Evolutionary conservation across 2,888 invertebrate genomes (phyloP).

Genomic region (Habrosyne pyritoides): DNA sequence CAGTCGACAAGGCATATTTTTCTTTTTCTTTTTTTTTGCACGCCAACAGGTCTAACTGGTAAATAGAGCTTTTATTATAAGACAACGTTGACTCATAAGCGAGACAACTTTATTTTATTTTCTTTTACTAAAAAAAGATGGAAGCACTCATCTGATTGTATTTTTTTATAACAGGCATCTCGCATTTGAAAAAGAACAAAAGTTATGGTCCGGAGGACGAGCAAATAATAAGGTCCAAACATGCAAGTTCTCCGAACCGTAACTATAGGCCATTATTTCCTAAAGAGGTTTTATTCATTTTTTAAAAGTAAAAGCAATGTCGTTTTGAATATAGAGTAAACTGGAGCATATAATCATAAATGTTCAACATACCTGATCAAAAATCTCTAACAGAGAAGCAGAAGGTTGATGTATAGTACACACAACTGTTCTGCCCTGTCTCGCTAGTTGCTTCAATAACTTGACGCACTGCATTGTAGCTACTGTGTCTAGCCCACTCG

Average conservation of each 20-base stretch:
- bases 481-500: constrained; percentile 88
- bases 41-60: neutral
- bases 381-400: constrained; percentile 85
- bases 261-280: too few relatives aligned
- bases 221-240: too few relatives aligned
- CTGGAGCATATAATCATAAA: neutral
- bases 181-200: neutral
- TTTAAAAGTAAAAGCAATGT: too few relatives aligned
- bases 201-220: too few relatives aligned
- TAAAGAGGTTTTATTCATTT: too few relatives aligned
- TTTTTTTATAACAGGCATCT: neutral
- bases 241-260: too few relatives aligned
- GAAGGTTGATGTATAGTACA: constrained; percentile 89
- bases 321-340: neutral
- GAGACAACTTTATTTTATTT: neutral
- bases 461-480: constrained; percentile 85
- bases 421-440: constrained; percentile 86
- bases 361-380: constrained; percentile 78
- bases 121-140: too few relatives aligned
- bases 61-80: neutral
- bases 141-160: too few relatives aligned
- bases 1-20: neutral
- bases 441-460: constrained; percentile 82
- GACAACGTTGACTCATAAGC: neutral
- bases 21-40: neutral